A percentile compares a stretch with the other conserved stretches of the same genome.
phyloP scores from a whole-genome alignment of 2,113 vertebrate species.

The Trematocara variabile region DNA sequence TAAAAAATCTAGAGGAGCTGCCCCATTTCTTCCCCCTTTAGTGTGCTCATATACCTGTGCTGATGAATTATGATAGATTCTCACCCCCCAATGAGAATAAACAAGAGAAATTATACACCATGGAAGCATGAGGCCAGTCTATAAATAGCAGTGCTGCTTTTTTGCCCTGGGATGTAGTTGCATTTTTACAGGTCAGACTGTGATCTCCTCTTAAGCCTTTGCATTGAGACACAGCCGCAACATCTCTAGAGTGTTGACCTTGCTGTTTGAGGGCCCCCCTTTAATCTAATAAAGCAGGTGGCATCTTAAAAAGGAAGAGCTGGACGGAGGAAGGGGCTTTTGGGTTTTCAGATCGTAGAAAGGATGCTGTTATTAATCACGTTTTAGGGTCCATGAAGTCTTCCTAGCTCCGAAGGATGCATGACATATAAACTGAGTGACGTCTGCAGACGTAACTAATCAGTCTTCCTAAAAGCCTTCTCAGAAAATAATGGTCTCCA shows the following conservation, averaged over 20 bases:
- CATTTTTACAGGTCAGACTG: slow-evolving; percentile 70
- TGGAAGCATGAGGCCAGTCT: slow-evolving; percentile 47
- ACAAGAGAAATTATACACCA: slow-evolving; percentile 70
- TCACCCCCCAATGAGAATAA: slow-evolving; percentile 54
- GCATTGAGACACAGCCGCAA: not conserved
- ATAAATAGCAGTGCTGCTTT: slow-evolving; percentile 66
- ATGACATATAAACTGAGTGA: slow-evolving; percentile 1
- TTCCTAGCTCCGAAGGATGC: not conserved
- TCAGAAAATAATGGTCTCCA: slow-evolving; percentile 53
- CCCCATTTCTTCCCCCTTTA: slow-evolving; percentile 27
- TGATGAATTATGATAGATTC: slow-evolving; percentile 68
- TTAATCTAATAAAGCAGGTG: slow-evolving; percentile 8
- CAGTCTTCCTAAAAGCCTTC: slow-evolving; percentile 44
- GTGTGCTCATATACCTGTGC: slow-evolving; percentile 18
- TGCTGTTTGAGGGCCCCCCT: not conserved
- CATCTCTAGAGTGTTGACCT: slow-evolving; percentile 12
- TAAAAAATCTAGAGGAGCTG: slow-evolving; percentile 19
- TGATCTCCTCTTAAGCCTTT: slow-evolving; percentile 43
- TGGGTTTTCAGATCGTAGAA: not conserved
- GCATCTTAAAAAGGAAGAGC: not conserved
- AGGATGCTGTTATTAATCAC: not conserved
- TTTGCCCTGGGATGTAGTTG: slow-evolving; percentile 61
- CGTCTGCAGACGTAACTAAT: not conserved
- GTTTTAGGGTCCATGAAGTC: not conserved
- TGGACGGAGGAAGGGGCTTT: not conserved